Evolutionary conservation across 1,140 invertebrate genomes (phyloP).

Genomic region (Drosophila eugracilis): DNA sequence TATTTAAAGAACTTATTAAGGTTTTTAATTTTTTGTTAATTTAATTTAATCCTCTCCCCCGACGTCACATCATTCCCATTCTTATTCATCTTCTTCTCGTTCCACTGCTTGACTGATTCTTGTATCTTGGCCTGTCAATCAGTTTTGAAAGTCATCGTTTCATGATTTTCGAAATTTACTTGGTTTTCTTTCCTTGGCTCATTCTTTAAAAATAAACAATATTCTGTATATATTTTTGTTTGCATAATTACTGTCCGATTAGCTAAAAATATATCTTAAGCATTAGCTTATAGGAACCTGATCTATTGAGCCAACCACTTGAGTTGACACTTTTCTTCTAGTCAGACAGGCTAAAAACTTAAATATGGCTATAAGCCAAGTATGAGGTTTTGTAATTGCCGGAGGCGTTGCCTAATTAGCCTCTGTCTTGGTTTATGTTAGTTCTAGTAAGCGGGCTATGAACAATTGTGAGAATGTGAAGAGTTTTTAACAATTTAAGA

Average conservation of each 20-base stretch:
- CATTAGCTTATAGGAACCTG: no score
- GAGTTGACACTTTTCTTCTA: conserved; percentile 42
- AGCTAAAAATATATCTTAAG: conserved; percentile 56
- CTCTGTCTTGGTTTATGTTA: background rate
- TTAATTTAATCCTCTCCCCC: background rate
- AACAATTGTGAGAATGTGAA: no score
- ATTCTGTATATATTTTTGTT: conserved; percentile 3
- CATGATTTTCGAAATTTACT: conserved; percentile 32
- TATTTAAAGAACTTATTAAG: background rate
- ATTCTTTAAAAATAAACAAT: background rate
- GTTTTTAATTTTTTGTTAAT: background rate
- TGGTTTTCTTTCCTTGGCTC: conserved; percentile 17
- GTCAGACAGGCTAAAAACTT: conserved; percentile 18
- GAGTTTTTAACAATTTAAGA: background rate
- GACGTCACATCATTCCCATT: conserved; percentile 8
- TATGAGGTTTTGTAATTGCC: conserved; percentile 20
- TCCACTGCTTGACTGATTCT: conserved; percentile 31
- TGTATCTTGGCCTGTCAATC: conserved; percentile 73
- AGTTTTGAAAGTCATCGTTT: conserved; percentile 75
- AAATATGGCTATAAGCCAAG: conserved; percentile 42
- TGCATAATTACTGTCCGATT: conserved; percentile 24
- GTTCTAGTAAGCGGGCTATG: no score
- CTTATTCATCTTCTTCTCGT: conserved; percentile 19
- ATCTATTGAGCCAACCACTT: conserved; percentile 45
- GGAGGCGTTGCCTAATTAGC: background rate